Conservation (phyloP, 2,113 vertebrate genomes). For the Felis catus region F.catus_Fca126_mat1.0 CM031420.1:122934001-122934500, state of each 20-base stretch:
- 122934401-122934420: background rate
- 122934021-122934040: background rate
- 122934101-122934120: background rate
- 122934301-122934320: background rate
- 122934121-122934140: background rate
- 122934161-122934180: background rate
- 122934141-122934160: background rate
- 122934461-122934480: background rate
- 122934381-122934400: background rate
- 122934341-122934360: background rate
- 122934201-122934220: background rate
- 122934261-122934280: background rate
- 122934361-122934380: background rate
- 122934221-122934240: background rate
- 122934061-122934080: background rate
- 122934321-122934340: background rate
- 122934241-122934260: background rate
- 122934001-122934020: background rate
- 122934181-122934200: background rate
- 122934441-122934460: fast-evolving
- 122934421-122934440: background rate
- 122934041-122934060: background rate
- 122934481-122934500: background rate
- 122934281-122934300: background rate
- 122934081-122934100: background rate